A percentile compares a stretch with the other conserved stretches of the same genome.
These are phyloP conservation scores for Heterodera schachtii DNA, from an alignment of 1,140 invertebrate genomes.

Conservation along the genomic window DNA sequence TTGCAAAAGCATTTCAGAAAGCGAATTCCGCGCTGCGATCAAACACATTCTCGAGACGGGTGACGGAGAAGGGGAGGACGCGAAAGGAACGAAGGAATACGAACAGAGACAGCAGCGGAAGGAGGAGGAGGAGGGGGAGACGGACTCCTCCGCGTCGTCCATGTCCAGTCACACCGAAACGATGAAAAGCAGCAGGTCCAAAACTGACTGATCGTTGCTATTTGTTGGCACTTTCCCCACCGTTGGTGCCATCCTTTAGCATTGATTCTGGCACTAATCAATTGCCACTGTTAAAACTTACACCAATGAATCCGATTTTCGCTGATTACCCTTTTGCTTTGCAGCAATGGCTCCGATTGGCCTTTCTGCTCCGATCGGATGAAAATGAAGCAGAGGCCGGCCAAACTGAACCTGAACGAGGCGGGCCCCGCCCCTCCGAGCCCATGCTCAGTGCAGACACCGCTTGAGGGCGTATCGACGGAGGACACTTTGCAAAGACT, in stretches of 20 bases:
- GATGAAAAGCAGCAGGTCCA: neutral
- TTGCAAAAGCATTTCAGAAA: neutral
- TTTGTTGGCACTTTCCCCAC: too few species aligned
- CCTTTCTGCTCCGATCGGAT: neutral
- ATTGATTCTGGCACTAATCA: too few species aligned
- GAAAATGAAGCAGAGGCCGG: neutral
- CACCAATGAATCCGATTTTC: too few species aligned
- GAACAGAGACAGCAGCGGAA: too few species aligned
- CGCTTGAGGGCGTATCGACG: neutral
- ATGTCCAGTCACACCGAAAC: neutral
- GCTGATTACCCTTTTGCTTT: neutral
- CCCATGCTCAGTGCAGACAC: neutral
- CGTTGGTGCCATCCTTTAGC: too few species aligned
- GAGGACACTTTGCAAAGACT: slow-evolving; percentile 22
- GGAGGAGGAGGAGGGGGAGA: neutral
- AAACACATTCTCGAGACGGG: neutral
- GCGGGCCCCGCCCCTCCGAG: neutral
- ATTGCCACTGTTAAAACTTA: too few species aligned
- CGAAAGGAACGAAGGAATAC: neutral
- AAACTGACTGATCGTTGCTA: neutral
- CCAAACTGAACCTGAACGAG: neutral
- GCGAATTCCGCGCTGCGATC: neutral
- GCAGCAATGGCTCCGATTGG: neutral
- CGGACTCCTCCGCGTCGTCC: neutral
- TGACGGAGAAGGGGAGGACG: neutral